Percentiles rank a stretch among this genome's conserved stretches.
These are phyloP conservation scores for Axis porcinus DNA, from an alignment of 2,113 vertebrate species.

Conservation along the genomic window DNA sequence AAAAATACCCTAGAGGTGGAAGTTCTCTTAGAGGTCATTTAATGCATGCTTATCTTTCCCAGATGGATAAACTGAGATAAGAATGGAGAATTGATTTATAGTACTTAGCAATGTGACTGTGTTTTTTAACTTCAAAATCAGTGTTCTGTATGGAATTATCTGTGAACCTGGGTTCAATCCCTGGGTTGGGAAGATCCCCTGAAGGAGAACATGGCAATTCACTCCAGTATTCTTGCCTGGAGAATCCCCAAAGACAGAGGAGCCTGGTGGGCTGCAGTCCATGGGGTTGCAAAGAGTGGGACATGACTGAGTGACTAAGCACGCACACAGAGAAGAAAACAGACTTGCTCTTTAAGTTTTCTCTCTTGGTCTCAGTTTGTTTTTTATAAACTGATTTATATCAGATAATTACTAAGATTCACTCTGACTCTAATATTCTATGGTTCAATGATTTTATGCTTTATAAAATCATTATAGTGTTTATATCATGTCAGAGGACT, in stretches of 20 bases:
- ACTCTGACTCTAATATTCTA: neutral
- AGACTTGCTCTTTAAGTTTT: neutral
- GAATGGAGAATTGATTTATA: neutral
- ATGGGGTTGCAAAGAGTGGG: neutral
- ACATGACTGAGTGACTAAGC: neutral
- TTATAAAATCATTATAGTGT: neutral
- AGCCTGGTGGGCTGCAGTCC: neutral
- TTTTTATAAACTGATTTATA: neutral
- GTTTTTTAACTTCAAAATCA: neutral
- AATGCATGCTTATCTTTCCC: neutral
- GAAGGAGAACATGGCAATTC: neutral
- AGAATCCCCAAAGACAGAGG: neutral
- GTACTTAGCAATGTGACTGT: neutral
- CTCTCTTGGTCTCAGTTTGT: neutral
- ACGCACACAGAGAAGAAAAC: neutral
- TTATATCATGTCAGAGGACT: slow-evolving; percentile 6
- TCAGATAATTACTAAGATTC: neutral
- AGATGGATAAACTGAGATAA: neutral
- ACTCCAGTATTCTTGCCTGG: neutral
- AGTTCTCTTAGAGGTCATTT: neutral
- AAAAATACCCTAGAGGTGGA: neutral
- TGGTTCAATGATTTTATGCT: neutral
- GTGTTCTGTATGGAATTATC: neutral
- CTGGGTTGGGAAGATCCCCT: neutral
- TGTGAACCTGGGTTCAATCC: neutral